Evolutionary conservation across 1,140 invertebrate species (phyloP), one percentile per base, ranked within the genome.

Genomic region (Dinoponera quadriceps): DNA sequence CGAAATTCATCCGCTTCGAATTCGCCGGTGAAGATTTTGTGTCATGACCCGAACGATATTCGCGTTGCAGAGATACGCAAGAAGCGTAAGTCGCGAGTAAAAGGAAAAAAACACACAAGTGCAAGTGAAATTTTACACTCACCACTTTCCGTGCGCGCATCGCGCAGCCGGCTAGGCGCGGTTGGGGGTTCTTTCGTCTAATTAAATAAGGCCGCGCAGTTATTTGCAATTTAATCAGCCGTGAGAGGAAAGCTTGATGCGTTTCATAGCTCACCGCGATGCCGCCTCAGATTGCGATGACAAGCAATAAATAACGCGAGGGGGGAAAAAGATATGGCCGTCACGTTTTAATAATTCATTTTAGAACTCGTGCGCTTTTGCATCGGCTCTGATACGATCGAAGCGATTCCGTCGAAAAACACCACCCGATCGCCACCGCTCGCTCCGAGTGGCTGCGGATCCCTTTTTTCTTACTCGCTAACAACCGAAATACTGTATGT

Each of bases 271-370:
- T 77, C 27, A 20, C 2, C 38, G 74, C 27, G 49, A 68, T 77
- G 22, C 48, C 49, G 29, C 16, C 33, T 44, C 48, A 66, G 38
- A 80, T 57, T 57, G 33, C 62, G 29, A 68, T 44, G 75, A 57
- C 75, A 71, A 59, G 75, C 75, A 71, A 80, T 80, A 80, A 80
- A 80, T 80, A 71, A 80, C 38, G 51, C 51, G 65, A 27, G 22
- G 63, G 29, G 22, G 38, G 74, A 71, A 71, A 71, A 71, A 71
- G 65, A 48, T 69, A 71, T 48, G 20, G 33, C 25, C 9, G 65
- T 57, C 51, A 16, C 25, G 33, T 80, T 80, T 80, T 57, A 80
- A 71, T 80, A 71, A 80, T 80, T 71, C 65, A 80, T 80, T 71
- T 44, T 20, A 33, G 54, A 80, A 55, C 74, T 38, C 66, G 60